phyloP scores from a whole-genome alignment of 2,888 invertebrate species.

The Metallyticus violacea region DNA sequence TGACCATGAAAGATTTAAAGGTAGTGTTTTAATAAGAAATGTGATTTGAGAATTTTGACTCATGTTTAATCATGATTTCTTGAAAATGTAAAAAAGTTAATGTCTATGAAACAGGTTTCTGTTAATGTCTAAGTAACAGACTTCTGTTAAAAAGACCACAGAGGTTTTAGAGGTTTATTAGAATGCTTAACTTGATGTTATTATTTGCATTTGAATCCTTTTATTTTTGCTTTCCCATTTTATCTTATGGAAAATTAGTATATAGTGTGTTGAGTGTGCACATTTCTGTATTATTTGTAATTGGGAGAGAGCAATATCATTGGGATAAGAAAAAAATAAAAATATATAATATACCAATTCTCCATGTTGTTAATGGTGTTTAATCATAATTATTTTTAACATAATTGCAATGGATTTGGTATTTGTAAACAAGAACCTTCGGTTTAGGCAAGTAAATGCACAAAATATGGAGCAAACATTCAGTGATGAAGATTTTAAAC shows the following conservation, averaged over 20 bases:
- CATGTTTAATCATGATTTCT: background rate
- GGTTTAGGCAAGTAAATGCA: too few species aligned
- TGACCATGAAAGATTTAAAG: background rate
- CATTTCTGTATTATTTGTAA: conserved; percentile 12
- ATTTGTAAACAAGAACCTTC: too few species aligned
- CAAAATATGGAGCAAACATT: too few species aligned
- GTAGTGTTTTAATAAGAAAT: background rate
- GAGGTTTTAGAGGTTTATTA: background rate
- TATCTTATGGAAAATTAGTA: background rate
- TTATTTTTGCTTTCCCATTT: background rate
- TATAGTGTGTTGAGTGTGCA: conserved; percentile 1
- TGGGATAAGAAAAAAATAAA: background rate
- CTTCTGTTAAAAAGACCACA: background rate
- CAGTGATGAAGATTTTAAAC: too few species aligned
- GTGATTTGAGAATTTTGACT: background rate
- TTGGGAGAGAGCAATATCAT: background rate
- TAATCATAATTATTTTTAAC: too few species aligned
- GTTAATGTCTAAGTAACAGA: background rate
- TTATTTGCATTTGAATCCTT: background rate
- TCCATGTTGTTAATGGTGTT: background rate
- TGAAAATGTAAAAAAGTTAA: background rate
- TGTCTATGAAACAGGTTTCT: background rate
- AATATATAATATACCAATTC: background rate
- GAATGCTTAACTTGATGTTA: background rate
- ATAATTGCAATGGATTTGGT: too few species aligned